Evolutionary conservation across 2,113 vertebrate species (phyloP).

Genomic region (Dicrurus megarhynchus): DNA sequence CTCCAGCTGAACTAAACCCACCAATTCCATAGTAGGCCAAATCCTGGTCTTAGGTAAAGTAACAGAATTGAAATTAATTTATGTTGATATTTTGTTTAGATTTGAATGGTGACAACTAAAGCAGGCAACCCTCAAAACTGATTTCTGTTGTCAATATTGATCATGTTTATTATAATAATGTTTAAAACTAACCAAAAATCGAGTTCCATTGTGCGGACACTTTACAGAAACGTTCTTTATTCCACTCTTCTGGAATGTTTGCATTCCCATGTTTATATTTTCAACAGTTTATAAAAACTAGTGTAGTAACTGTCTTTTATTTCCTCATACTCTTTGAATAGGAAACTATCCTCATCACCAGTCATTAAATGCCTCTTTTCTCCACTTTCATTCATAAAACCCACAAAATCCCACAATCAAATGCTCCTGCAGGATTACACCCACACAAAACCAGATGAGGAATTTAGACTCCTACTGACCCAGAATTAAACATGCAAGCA

Average conservation of each 20-base stretch:
- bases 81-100: not conserved
- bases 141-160: not conserved
- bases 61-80: not conserved
- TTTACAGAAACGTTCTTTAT: not conserved
- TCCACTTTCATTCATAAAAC: constrained; percentile 17
- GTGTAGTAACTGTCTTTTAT: not conserved
- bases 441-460: not conserved
- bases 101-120: not conserved
- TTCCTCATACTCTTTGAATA: not conserved
- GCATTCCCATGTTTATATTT: not conserved
- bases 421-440: constrained; percentile 14
- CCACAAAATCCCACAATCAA: constrained; percentile 7
- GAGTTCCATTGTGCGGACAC: not conserved
- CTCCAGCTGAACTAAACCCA: not conserved
- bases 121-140: not conserved
- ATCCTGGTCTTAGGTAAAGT: not conserved
- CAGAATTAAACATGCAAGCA: not conserved
- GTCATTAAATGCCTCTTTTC: not conserved
- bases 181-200: not conserved
- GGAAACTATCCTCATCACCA: not conserved
- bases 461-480: constrained; percentile 18
- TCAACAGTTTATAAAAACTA: not conserved
- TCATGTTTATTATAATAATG: not conserved
- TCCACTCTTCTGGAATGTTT: not conserved
- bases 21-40: not conserved